Conservation (phyloP, 1,140 invertebrate species). For the Bombus sibiricus region DNA sequence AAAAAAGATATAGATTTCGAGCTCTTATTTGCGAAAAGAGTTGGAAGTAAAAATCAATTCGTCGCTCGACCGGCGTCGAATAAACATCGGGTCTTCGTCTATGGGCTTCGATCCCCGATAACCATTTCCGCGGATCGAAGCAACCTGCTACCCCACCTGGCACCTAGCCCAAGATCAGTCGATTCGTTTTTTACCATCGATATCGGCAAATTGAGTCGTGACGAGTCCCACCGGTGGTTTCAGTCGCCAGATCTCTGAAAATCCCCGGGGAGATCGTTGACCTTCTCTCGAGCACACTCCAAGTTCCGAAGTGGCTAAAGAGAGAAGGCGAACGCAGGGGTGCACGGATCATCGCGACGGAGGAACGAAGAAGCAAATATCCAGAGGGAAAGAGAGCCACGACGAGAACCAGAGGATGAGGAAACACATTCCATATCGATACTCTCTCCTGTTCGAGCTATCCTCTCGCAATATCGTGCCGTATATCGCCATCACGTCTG, state of each 20-base stretch:
- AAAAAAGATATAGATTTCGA: not conserved
- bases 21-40: not conserved
- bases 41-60: slow-evolving; percentile 5
- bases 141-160: slow-evolving; percentile 35
- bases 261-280: slow-evolving; percentile 72
- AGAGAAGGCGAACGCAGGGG: not conserved
- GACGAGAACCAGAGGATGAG: slow-evolving; percentile 50
- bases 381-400: not conserved
- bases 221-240: slow-evolving; percentile 70
- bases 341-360: not conserved
- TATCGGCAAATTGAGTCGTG: slow-evolving; percentile 67
- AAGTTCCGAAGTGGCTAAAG: slow-evolving; percentile 64
- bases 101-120: slow-evolving; percentile 8
- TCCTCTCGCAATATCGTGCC: slow-evolving; percentile 72
- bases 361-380: not conserved
- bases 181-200: slow-evolving; percentile 62
- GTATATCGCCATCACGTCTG: slow-evolving; percentile 69
- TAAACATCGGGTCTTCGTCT: slow-evolving; percentile 4
- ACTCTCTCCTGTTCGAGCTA: slow-evolving; percentile 67
- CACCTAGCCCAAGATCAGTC: slow-evolving; percentile 40
- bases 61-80: not conserved
- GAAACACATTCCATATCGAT: slow-evolving; percentile 71
- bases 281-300: slow-evolving; percentile 63
- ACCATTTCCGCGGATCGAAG: slow-evolving; percentile 36
- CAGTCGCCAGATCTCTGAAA: slow-evolving; percentile 71